These are phyloP conservation scores for Steromphala cineraria DNA, from an alignment of 2,888 invertebrate species.

Conservation along the genomic window DNA sequence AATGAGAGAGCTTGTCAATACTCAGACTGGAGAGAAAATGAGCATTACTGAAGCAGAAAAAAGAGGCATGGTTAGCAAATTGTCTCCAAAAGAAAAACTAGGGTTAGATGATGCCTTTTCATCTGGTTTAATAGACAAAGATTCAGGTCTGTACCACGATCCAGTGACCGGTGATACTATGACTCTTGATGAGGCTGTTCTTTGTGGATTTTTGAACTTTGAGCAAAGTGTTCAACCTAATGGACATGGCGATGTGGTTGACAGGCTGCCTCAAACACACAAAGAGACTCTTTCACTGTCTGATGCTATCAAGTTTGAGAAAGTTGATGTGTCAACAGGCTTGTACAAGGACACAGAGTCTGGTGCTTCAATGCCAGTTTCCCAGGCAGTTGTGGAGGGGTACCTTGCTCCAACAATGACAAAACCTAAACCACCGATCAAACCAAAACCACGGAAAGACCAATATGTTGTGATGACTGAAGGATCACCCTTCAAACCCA, in stretches of 20 bases:
- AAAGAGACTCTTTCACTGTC: slow-evolving; percentile 48
- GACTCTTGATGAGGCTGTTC: slow-evolving; percentile 88
- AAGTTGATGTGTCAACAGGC: slow-evolving; percentile 53
- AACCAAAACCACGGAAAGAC: slow-evolving; percentile 2
- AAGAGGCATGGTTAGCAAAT: slow-evolving; percentile 40
- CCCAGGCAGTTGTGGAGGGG: slow-evolving; percentile 77
- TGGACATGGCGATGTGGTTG: slow-evolving; percentile 16
- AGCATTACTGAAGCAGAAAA: slow-evolving; percentile 42
- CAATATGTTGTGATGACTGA: slow-evolving; percentile 35
- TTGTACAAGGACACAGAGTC: slow-evolving; percentile 52
- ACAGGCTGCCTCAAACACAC: slow-evolving; percentile 19
- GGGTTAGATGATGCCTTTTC: slow-evolving; percentile 50
- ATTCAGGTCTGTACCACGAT: slow-evolving; percentile 85
- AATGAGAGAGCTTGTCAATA: slow-evolving; percentile 38
- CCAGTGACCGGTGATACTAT: slow-evolving; percentile 87
- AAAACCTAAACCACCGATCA: slow-evolving; percentile 27
- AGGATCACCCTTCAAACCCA: slow-evolving; percentile 60
- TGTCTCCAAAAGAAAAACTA: slow-evolving; percentile 1
- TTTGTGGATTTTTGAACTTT: slow-evolving; percentile 81
- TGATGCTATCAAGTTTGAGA: slow-evolving; percentile 51
- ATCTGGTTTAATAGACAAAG: slow-evolving; percentile 67
- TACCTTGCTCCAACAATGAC: slow-evolving; percentile 45
- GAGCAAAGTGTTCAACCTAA: slow-evolving; percentile 30
- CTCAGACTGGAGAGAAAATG: slow-evolving; percentile 43
- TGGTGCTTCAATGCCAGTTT: slow-evolving; percentile 75